These are phyloP conservation scores for Oreonectes daqikongensis DNA, from an alignment of 2,797 vertebrate species.

Conservation along the genomic window DNA sequence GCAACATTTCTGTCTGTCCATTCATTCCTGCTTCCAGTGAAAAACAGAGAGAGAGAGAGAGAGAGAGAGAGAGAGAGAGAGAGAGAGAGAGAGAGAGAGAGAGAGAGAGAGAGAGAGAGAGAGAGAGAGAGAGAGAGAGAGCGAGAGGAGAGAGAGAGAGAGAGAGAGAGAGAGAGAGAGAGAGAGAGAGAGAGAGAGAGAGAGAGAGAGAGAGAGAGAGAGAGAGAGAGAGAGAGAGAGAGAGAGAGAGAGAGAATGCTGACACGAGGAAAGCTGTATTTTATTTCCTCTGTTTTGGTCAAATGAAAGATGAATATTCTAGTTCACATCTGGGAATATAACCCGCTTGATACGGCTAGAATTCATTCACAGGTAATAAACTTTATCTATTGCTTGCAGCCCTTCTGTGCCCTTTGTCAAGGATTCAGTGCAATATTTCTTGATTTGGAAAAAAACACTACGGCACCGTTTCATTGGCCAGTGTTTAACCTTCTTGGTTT, in stretches of 20 bases:
- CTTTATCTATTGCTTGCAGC: background rate
- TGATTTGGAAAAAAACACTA: background rate
- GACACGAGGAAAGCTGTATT: conserved; percentile 15
- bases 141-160: background rate
- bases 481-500: too few species aligned
- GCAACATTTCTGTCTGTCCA: conserved; percentile 48
- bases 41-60: background rate
- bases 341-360: background rate
- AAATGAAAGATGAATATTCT: conserved; percentile 21
- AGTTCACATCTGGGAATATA: conserved; percentile 17
- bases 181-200: background rate
- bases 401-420: background rate
- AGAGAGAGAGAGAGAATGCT: background rate
- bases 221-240: background rate
- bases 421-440: background rate
- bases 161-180: background rate
- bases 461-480: background rate
- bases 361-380: conserved; percentile 4
- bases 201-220: background rate
- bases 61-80: background rate
- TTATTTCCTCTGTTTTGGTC: too few species aligned
- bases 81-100: background rate
- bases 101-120: too few species aligned
- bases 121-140: too few species aligned
- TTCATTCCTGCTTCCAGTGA: too few species aligned